These are phyloP conservation scores for Furcula furcula DNA, from an alignment of 2,888 invertebrate species.

Conservation along the genomic window DNA sequence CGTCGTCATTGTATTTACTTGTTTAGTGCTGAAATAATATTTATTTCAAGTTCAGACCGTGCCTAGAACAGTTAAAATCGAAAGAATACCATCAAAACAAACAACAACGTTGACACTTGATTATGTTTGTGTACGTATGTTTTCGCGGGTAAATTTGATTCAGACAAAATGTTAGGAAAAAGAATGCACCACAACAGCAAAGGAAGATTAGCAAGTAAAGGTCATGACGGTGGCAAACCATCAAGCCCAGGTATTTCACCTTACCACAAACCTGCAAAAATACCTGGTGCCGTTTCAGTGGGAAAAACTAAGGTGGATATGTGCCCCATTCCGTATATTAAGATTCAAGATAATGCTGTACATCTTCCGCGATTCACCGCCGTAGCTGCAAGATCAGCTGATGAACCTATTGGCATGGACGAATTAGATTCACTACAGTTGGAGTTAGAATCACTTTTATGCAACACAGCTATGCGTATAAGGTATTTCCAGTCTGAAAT, in stretches of 20 bases:
- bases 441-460: conserved; percentile 92
- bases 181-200: conserved; percentile 78
- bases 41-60: conserved; percentile 13
- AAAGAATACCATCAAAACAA: no score
- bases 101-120: conserved; percentile 13
- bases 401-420: conserved; percentile 92
- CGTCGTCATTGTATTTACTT: conserved; percentile 17
- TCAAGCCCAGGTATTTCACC: conserved; percentile 75
- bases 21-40: conserved; percentile 9
- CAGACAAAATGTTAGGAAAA: conserved; percentile 68
- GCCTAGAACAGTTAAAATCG: conserved; percentile 4
- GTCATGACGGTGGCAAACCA: conserved; percentile 74
- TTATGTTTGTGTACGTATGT: conserved; percentile 34
- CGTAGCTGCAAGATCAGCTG: conserved; percentile 84
- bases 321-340: conserved; percentile 84
- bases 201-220: conserved; percentile 74
- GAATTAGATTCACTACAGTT: conserved; percentile 93
- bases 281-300: conserved; percentile 62
- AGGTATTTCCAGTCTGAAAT: conserved; percentile 90
- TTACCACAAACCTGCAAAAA: conserved; percentile 71
- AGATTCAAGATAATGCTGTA: conserved; percentile 85
- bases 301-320: conserved; percentile 70
- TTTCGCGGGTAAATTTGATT: conserved; percentile 68
- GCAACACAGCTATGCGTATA: conserved; percentile 90
- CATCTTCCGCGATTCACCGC: conserved; percentile 85